Percentiles rank a stretch among this genome's conserved stretches.
phyloP scores from a whole-genome alignment of 92 coral and sea anemone species.

The Porites lobata region DNA sequence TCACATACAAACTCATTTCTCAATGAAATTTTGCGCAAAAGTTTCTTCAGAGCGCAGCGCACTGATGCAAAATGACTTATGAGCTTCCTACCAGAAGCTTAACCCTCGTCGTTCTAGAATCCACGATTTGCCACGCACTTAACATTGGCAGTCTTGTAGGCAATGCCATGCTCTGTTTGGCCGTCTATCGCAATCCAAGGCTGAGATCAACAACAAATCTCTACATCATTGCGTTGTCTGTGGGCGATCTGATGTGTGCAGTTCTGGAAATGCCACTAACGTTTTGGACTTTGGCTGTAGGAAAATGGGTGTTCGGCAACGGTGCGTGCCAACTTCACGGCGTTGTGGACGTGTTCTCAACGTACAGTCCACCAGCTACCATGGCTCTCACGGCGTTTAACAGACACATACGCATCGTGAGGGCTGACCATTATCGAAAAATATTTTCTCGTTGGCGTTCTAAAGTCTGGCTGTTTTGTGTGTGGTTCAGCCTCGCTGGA shows the following conservation, averaged over 20 bases:
- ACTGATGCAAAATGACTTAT: background rate
- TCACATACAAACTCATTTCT: too few species aligned
- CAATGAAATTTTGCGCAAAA: too few species aligned
- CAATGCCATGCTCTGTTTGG: conserved; percentile 66
- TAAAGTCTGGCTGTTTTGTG: conserved; percentile 32
- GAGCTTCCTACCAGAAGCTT: conserved; percentile 36
- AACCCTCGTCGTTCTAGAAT: conserved; percentile 41
- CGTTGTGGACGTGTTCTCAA: conserved; percentile 50
- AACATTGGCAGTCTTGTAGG: conserved; percentile 67
- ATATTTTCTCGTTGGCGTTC: conserved; percentile 59
- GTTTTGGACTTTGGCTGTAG: conserved; percentile 41
- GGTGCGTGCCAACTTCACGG: conserved; percentile 77
- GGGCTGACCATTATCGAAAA: conserved; percentile 50
- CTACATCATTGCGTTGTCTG: conserved; percentile 71
- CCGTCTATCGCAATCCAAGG: conserved; percentile 70
- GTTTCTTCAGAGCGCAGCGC: background rate
- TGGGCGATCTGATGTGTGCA: conserved; percentile 75
- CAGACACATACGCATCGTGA: conserved; percentile 75
- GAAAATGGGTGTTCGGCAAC: conserved; percentile 65
- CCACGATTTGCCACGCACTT: conserved; percentile 24
- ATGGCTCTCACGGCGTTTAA: conserved; percentile 80
- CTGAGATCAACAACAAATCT: conserved; percentile 75
- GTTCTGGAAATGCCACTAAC: conserved; percentile 71
- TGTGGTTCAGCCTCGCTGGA: conserved; percentile 41
- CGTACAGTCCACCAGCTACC: conserved; percentile 68